phyloP scores from a whole-genome alignment of 2,113 vertebrate species.

The Eurypyga helias region DNA sequence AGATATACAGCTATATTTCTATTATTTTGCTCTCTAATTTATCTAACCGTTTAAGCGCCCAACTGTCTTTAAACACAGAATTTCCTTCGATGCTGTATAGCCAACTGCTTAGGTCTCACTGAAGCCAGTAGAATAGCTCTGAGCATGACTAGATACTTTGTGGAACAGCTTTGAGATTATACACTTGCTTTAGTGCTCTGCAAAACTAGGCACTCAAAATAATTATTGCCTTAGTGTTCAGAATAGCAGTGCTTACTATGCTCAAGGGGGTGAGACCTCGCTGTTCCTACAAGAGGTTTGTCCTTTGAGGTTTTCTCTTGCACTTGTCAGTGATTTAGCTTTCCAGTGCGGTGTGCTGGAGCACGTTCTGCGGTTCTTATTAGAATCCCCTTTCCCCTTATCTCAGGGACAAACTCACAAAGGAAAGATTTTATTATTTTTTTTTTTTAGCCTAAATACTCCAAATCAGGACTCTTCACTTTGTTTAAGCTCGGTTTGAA shows the following conservation, averaged over 20 bases:
- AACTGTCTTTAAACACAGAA: background rate
- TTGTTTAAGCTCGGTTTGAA: background rate
- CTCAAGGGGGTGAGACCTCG: background rate
- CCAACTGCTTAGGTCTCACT: background rate
- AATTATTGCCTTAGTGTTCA: background rate
- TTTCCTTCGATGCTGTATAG: rapidly evolving
- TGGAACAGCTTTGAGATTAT: background rate
- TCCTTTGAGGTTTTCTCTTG: constrained; percentile 1
- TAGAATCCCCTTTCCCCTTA: background rate
- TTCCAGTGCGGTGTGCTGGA: background rate
- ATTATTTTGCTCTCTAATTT: background rate
- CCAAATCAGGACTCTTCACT: background rate
- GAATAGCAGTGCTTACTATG: background rate
- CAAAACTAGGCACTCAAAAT: background rate
- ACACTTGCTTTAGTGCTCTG: background rate
- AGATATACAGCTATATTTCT: background rate
- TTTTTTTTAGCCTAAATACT: background rate
- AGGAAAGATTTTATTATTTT: background rate
- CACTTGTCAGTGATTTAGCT: background rate
- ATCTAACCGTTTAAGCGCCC: background rate
- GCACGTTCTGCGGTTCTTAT: background rate
- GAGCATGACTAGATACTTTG: background rate
- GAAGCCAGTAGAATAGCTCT: background rate
- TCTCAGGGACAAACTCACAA: background rate
- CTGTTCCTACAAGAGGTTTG: background rate